Base-by-base conservation (phyloP, 2,797 vertebrate genomes). In the Myotis daubentonii region DNA sequence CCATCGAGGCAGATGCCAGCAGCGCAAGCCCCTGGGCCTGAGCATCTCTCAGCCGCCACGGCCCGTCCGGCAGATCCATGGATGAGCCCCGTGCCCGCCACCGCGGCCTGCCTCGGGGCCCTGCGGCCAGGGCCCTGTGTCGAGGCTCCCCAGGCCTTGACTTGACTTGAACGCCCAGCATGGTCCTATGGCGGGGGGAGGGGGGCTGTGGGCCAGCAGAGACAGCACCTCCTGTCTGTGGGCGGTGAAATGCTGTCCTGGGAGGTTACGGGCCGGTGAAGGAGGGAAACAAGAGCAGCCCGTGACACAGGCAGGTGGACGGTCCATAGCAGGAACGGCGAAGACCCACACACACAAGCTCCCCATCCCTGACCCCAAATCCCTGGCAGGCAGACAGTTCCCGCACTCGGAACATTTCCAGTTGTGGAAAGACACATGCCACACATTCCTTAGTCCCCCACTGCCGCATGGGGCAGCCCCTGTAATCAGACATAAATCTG, bases 321-420 rank as follows among this genome's bases (percentile, higher is more conserved):
- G 28, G 38, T 19, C 12, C 2, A 7, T 1, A 28, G 41, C n/a
- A 12, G 1, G 30, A 2, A 30, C 0, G 0, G 51, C 0, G 1
- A 33, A 33, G 57, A 23, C 25, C 25, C 11, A 30, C 41, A 0
- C 30, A 0, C 4, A 0, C 16, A 7, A 38, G 30, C 5, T 17
- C 9, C 2, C n/a, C 53, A 4, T 20, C 33, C 30, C 51, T 13
- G 23, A 55, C 70, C 55, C 65, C 5, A 36, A 6, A 25, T 2
- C 57, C 49, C 57, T 3, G 86, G 60, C 60, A 30, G 75, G 33
- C 25, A 68, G 70, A 23, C 3, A 47, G 25, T 4, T 38, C 57
- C 7, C 38, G 47, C 62, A 44, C 71, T 44, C 30, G 3, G 62
- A 38, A 23, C 25, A 30, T 57, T 28, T 47, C 70, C 22, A 44